phyloP scores from a whole-genome alignment of 2,797 vertebrate genomes.

The Paedocypris micromegethes region DNA sequence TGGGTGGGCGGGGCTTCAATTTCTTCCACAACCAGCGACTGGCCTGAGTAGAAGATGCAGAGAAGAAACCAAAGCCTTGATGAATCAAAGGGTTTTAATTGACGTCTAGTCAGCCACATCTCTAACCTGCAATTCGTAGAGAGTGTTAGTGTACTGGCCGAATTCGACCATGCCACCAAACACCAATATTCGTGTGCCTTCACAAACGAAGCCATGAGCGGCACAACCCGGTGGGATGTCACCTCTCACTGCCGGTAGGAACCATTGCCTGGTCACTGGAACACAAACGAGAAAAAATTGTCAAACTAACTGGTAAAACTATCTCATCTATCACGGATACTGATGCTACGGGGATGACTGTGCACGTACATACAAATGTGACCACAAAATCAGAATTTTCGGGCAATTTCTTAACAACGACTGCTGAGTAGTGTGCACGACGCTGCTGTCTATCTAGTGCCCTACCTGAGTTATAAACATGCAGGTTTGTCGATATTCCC shows the following conservation, averaged over 20 bases:
- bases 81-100: not conserved
- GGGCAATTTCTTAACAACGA: not conserved
- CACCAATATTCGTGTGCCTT: slow-evolving; percentile 87
- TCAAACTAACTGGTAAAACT: too few relatives aligned
- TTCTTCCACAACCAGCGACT: slow-evolving; percentile 98
- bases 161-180: slow-evolving; percentile 98
- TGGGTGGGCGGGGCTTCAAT: slow-evolving; percentile 83
- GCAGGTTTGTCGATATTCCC: slow-evolving; percentile 89
- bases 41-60: slow-evolving; percentile 68
- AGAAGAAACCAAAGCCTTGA: not conserved
- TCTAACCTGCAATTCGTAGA: slow-evolving; percentile 93
- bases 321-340: too few relatives aligned
- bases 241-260: slow-evolving; percentile 93
- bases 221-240: slow-evolving; percentile 97
- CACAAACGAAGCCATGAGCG: slow-evolving; percentile 92
- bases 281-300: not conserved
- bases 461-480: slow-evolving; percentile 92
- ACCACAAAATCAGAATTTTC: not conserved
- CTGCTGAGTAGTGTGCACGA: not conserved
- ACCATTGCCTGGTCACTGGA: slow-evolving; percentile 92
- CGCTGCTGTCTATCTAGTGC: not conserved
- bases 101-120: not conserved
- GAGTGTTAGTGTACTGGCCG: slow-evolving; percentile 89
- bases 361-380: not conserved
- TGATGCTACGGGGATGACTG: too few relatives aligned